Evolutionary conservation across 2,113 vertebrate genomes (phyloP), one percentile per base, ranked within the genome.

Genomic region (Progne subis): DNA sequence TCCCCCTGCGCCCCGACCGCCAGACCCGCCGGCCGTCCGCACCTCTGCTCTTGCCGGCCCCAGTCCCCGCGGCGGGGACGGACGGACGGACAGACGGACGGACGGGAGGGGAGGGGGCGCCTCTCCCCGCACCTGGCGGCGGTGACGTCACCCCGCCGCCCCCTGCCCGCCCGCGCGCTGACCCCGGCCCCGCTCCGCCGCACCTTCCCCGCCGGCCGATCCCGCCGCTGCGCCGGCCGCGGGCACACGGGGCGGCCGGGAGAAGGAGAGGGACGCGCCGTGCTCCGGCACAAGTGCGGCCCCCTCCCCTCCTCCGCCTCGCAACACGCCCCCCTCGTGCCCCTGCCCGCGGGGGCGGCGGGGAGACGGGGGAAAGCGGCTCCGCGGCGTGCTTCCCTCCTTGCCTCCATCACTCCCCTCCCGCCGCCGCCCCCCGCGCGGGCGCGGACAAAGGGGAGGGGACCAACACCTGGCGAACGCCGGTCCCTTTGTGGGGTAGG

Each of bases 361-460:
- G 56, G 28, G 67, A 74, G 47, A 37, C n/a, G 39, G 28, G 14
- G 47, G 25, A 71, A 28, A 75, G 57, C 34, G 59, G 69, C 59
- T 85, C 34, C 57, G 52, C 52, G 60, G 59, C 37, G 61, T 4
- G 65, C 53, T 43, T 7, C 16, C 50, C 25, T 15, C 68, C 67
- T 37, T 37, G 8, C 37, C 37, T 37, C 37, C 37, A 23, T 71
- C 61, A 34, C n/a, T 46, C 39, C 26, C 50, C 37, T 29, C 31
- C 43, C 57, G 41, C 79, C 72, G 14, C 59, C 67, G 43, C 70
- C 65, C 59, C 84, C 69, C 17, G 46, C 52, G 24, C 71, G 37
- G 83, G 56, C 39, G 61, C 43, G 76, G 86, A 92, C 93, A 89
- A 94, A 92, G 86, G 29, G 90, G 65, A 77, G 47, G 69, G 94